Evolutionary conservation across 2,797 vertebrate species (phyloP), one percentile per base, ranked within the genome.

Genomic region (Scyliorhinus canicula): DNA sequence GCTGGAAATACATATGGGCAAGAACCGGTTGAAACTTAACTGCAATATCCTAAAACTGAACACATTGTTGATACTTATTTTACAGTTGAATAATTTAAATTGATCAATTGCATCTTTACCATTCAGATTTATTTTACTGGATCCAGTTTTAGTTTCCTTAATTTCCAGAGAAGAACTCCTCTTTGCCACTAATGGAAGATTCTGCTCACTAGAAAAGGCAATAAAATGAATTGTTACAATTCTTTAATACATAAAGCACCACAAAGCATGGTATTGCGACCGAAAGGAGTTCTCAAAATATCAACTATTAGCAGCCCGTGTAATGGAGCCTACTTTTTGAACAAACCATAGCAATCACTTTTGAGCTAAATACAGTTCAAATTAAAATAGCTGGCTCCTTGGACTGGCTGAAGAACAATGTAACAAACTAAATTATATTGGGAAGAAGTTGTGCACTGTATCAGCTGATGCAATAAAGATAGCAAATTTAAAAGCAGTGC

Each of bases 51-150:
- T 8, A 5, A 57, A 40, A 44, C 60, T 8, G 24, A 93, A 93
- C 21, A 31, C 11, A 2, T 24, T 50, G 47, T 21, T 50, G 14
- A 55, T 8, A 35, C 85, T 57, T 14, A 26, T 74, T 19, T 19
- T 94, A 35, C 52, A 35, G 31, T 55, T 52, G 28, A 74, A n/a
- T 74, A 74, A 74, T 35, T 74, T n/a, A 74, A 74, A 12, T 35
- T 74, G 28, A 94, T 55, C 31, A 52, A 74, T 47, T 93, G 12
- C 69, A 12, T n/a, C 55, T 47, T 94, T 94, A 94, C 93, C 93
- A 31, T 74, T 94, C 19, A 74, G 28, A 16, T 69, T 94, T 71
- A 52, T 52, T 35, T 74, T 74, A 94, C 47, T 52, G 4, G 47
- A 69, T 52, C 26, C 67, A 71, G 2, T 94, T 94, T 71, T 71